Conservation (phyloP, 2,888 invertebrate genomes). For the Plusia festucae region DNA sequence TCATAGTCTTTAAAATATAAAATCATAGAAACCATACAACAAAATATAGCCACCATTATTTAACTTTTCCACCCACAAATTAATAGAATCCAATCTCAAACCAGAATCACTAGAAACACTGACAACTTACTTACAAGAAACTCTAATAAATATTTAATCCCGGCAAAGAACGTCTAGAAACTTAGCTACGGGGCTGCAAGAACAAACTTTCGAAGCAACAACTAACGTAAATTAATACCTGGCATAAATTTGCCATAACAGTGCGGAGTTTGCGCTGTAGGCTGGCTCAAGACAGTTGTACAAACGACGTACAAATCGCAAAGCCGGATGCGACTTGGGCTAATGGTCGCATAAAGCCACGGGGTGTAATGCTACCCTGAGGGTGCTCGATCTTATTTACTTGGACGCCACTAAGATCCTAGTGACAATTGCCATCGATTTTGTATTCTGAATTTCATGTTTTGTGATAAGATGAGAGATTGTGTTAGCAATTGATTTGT, state of each 20-base stretch:
- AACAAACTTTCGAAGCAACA: conserved; percentile 79
- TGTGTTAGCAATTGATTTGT: background rate
- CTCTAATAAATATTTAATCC: conserved; percentile 84
- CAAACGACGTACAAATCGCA: conserved; percentile 82
- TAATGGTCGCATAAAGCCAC: conserved; percentile 83
- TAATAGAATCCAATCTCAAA: conserved; percentile 40
- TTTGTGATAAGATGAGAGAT: background rate
- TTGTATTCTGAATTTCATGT: conserved; percentile 40
- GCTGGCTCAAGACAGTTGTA: conserved; percentile 77
- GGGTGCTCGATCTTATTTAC: conserved; percentile 76
- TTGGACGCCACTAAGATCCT: conserved; percentile 64
- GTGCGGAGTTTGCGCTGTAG: conserved; percentile 78
- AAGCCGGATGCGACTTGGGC: conserved; percentile 75
- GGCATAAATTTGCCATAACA: conserved; percentile 89
- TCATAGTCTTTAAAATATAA: background rate
- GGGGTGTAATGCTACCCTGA: conserved; percentile 72
- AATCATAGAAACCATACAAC: background rate
- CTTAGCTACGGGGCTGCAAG: conserved; percentile 68
- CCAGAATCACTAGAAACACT: conserved; percentile 48
- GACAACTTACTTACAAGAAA: conserved; percentile 64
- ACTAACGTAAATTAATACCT: conserved; percentile 88
- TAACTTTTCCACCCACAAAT: conserved; percentile 46
- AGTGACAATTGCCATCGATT: conserved; percentile 65
- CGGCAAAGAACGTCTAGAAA: conserved; percentile 75
- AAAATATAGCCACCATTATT: conserved; percentile 51